Conservation (phyloP, 2,797 vertebrate species). For the Manis pentadactyla region DNA sequence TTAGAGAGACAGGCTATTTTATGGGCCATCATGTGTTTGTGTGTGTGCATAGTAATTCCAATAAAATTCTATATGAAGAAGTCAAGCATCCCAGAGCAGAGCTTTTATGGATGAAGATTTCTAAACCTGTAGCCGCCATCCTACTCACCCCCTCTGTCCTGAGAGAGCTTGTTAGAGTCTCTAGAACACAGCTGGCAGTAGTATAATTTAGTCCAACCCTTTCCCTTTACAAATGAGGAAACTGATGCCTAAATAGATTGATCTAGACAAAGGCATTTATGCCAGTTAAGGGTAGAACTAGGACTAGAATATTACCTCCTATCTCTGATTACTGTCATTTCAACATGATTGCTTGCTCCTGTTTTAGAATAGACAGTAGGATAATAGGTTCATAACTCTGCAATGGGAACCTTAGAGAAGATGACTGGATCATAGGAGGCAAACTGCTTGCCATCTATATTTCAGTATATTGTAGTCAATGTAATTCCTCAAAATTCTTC, state of each 20-base stretch:
- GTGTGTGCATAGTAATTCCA: neutral
- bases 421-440: neutral
- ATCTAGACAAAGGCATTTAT: neutral
- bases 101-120: neutral
- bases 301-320: neutral
- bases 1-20: neutral
- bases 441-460: neutral
- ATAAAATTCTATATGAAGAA: neutral
- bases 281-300: neutral
- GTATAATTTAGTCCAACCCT: neutral
- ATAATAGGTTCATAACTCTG: neutral
- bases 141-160: neutral
- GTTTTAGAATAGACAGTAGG: neutral
- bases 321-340: neutral
- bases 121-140: accelerated
- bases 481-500: neutral
- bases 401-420: neutral
- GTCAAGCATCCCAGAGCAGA: neutral
- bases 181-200: neutral
- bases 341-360: neutral
- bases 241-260: neutral
- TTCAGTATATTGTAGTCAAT: neutral
- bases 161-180: neutral
- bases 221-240: neutral
- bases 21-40: neutral